Evolutionary conservation across 1,140 invertebrate species (phyloP).

Genomic region (Psix sp.): DNA sequence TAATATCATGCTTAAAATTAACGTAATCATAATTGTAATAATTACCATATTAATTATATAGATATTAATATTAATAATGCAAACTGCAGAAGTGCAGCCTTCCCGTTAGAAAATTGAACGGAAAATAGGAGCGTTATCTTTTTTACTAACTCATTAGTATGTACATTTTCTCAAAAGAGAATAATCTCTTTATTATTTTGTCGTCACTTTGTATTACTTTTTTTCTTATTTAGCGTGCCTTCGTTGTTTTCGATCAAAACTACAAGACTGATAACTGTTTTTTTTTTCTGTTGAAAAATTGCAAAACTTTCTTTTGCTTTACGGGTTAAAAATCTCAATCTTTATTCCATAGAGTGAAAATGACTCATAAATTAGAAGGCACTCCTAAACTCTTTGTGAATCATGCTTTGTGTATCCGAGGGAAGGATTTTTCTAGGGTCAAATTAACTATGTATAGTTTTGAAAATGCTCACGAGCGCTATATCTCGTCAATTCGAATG

Average conservation of each 20-base stretch:
- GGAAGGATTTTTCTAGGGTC: too few relatives aligned
- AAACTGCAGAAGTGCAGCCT: slow-evolving; percentile 45
- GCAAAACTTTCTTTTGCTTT: too few relatives aligned
- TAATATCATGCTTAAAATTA: slow-evolving; percentile 51
- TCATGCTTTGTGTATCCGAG: too few relatives aligned
- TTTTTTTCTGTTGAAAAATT: slow-evolving; percentile 10
- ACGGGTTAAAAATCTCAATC: too few relatives aligned
- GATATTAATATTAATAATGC: slow-evolving; percentile 57
- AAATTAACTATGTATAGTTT: too few relatives aligned
- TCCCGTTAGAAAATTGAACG: slow-evolving; percentile 34
- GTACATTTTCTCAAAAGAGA: slow-evolving; percentile 44
- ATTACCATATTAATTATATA: slow-evolving; percentile 55
- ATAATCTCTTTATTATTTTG: background rate
- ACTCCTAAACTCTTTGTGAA: too few relatives aligned
- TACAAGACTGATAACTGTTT: slow-evolving; percentile 12
- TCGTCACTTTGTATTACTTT: too few relatives aligned
- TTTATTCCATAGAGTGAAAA: too few relatives aligned
- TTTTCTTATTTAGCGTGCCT: slow-evolving; percentile 14
- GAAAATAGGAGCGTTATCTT: slow-evolving; percentile 48
- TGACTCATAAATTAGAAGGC: too few relatives aligned
- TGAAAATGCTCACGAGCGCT: too few relatives aligned
- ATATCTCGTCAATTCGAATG: too few relatives aligned
- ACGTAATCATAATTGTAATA: slow-evolving; percentile 52
- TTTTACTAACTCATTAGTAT: slow-evolving; percentile 28
- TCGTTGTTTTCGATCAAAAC: slow-evolving; percentile 40